Base-by-base conservation (phyloP, 2,888 invertebrate species). In the Psylliodes chrysocephalus region DNA sequence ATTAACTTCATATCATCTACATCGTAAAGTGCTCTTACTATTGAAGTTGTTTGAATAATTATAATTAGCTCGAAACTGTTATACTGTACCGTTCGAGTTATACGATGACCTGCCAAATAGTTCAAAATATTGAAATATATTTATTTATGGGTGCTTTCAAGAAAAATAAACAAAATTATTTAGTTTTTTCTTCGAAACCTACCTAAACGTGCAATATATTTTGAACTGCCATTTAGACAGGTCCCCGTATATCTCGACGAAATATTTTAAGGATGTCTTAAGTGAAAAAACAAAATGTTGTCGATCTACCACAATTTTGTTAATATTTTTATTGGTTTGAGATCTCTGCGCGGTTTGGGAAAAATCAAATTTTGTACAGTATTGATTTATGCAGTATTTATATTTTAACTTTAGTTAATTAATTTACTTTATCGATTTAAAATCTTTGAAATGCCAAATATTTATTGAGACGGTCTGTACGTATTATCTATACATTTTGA, bases 11-110 rank as follows among this genome's bases (percentile, higher is more conserved):
- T 65, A 62, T 66, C 59, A 51, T 66, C 51, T 33, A 51, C 52
- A 35, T 59, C 49, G 42, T 47, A 40, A 64, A 64, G 64, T 64
- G 64, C 64, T 64, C 60, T 64, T 64, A 59, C 56, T 51, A 55
- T 64, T 38, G 28, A 52, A 64, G 25, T 47, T 55, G 60, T 60
- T 54, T 52, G 42, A 60, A 64, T 55, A 46, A 33, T 22, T 52
- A 59, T 44, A 57, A 63, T 15, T 28, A 40, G n/a, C n/a, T 46
- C 28, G 35, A 47, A 55, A 55, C 40, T 33, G 40, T 55, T 33
- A 42, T n/a, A n/a, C n/a, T n/a, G n/a, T n/a, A n/a, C n/a, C n/a
- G n/a, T n/a, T n/a, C n/a, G n/a, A n/a, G n/a, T n/a, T n/a, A n/a
- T n/a, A n/a, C n/a, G n/a, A n/a, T n/a, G n/a, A n/a, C n/a, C n/a